Evolutionary conservation across 1,140 invertebrate species (phyloP), one percentile per base, ranked within the genome.

Genomic region (Gryllus bimaculatus): DNA sequence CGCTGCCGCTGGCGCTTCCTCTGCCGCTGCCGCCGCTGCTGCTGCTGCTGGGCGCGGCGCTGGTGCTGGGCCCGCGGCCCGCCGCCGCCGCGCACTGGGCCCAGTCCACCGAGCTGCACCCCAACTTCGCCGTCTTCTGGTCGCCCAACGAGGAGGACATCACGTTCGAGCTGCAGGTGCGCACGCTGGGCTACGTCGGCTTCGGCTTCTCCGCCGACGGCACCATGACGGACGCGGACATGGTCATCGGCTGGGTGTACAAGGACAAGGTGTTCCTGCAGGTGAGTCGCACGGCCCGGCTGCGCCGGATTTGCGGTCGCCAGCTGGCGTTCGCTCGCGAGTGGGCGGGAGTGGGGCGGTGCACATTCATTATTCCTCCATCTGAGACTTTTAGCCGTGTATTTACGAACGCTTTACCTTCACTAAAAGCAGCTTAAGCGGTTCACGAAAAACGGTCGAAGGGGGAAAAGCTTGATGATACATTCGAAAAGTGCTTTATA

Each of bases 141-240:
- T 87, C 87, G 47, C 86, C 85, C 3, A 83, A 81, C n/a, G 85
- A 87, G 78, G 85, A 82, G 73, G 92, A 92, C 85, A 92, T 94
- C 82, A 93, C 90, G 77, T 94, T 95, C 84, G 91, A 94, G 86
- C 87, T 94, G 82, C 92, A 93, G 87, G 93, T 93, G 82, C 90
- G 89, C 85, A 94, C 93, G 74, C 88, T 89, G 81, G 94, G 94
- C 81, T 95, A 94, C 85, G 90, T 95, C 80, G 93, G 93, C 21
- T 91, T 95, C 82, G 94, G 94, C 77, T 92, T 95, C 83, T 94
- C 93, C 81, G 90, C 89, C 79, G 91, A 92, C 84, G 92, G 92
- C 77, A 89, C 90, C 82, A 88, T 91, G 87, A 87, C 88, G 78
- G 90, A 90, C 73, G 87, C 91, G 78, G 92, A 93, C 86, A 90